Base-by-base conservation (phyloP, 2,113 vertebrate species). In the Podiceps cristatus region DNA sequence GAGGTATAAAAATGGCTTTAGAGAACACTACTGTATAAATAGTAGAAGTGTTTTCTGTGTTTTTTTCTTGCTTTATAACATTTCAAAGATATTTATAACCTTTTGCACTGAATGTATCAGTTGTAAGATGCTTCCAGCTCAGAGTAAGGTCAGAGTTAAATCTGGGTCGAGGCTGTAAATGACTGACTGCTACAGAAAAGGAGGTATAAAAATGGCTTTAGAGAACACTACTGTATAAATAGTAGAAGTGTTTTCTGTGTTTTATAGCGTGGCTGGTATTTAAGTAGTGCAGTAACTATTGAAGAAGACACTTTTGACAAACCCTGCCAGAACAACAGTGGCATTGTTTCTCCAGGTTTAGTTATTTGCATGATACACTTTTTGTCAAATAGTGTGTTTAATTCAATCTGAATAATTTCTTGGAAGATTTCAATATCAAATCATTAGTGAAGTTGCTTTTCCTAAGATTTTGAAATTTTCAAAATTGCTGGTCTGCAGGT, bases 41-140 rank as follows among this genome's bases (percentile, higher is more conserved):
- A 80, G 60, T 42, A 76, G 53, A 91, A 55, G 28, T 50, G 35
- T 93, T 87, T 93, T 94, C 69, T 96, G 10, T 91, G 15, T 85
- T 84, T 94, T 94, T 76, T 66, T 18, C 17, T 64, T 85, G 44
- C 91, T 95, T 94, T 94, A 62, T 89, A 85, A 72, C 71, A 85
- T 96, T 96, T 97, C 66, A 94, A 82, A 94, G 86, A 37, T 91
- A 87, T 85, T 96, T 96, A 76, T 91, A 91, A 93, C 91, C 94
- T 96, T 96, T 97, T 94, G 86, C 58, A 60, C 66, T 85, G 83
- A 87, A 58, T 50, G 49, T 82, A 88, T 83, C 78, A 80, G 69
- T 88, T 89, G 56, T 93, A 82, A 95, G 94, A 76, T 93, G 80
- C 88, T 93, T 96, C 95, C 69, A 91, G 13, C 86, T 75, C 77